Evolutionary conservation across 2,797 vertebrate genomes (phyloP).

Genomic region (Cossypha caffra): DNA sequence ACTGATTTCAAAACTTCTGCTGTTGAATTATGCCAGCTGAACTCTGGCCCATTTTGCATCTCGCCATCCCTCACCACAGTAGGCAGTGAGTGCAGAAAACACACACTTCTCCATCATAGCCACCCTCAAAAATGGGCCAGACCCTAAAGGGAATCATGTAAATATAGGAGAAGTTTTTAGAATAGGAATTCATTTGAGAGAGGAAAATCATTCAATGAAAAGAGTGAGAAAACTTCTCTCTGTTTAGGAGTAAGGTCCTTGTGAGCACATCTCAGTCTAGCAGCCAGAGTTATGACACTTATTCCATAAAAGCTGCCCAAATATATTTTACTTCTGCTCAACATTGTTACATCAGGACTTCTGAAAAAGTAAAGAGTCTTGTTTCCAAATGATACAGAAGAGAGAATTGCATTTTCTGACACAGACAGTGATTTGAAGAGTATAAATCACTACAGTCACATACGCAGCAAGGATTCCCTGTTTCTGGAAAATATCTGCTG

Average conservation of each 20-base stretch:
- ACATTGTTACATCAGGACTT: neutral
- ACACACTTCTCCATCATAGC: accelerated
- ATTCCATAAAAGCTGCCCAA: neutral
- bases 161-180: neutral
- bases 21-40: neutral
- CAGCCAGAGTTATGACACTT: neutral
- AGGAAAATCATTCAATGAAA: neutral
- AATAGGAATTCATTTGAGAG: neutral
- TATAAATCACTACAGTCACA: neutral
- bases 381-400: neutral
- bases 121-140: neutral
- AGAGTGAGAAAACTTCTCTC: neutral
- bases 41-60: neutral
- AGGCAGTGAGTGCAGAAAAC: neutral
- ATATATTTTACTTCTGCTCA: neutral
- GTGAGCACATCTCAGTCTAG: neutral
- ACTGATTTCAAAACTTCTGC: slow-evolving; percentile 21
- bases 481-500: neutral
- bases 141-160: neutral
- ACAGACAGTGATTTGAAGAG: neutral
- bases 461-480: neutral
- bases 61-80: neutral
- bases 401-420: neutral
- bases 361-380: neutral
- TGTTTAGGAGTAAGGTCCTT: neutral